Conservation (phyloP, 2,113 vertebrate species). For the Lepisosteus oculatus region DNA sequence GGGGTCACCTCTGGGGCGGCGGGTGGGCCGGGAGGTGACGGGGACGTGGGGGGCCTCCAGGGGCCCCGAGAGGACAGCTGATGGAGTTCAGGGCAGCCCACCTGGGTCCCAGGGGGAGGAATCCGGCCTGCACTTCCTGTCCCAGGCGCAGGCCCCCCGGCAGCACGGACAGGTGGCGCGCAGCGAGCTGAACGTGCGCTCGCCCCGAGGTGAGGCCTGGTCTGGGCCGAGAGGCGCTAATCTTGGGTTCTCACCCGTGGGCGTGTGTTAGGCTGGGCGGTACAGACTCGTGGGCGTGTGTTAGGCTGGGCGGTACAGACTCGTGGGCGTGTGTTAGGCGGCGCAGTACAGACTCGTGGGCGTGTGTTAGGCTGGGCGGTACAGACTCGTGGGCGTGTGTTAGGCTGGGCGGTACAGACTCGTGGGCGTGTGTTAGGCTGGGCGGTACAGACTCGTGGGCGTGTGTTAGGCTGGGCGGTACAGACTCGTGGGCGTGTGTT, state of each 20-base stretch:
- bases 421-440: too few relatives aligned
- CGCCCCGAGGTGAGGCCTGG: conserved; percentile 60
- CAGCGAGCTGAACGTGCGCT: conserved; percentile 73
- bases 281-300: too few relatives aligned
- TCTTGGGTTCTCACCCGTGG: neutral
- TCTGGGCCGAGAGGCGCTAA: neutral
- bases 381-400: too few relatives aligned
- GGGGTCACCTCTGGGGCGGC: conserved; percentile 53
- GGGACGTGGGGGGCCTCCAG: neutral
- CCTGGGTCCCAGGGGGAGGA: conserved; percentile 24
- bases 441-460: too few relatives aligned
- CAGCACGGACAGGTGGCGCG: conserved; percentile 67
- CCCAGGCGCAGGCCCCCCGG: conserved; percentile 32
- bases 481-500: too few relatives aligned
- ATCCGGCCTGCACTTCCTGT: conserved; percentile 21
- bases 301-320: too few relatives aligned
- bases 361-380: too few relatives aligned
- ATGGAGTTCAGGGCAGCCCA: conserved; percentile 43
- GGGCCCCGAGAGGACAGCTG: conserved; percentile 13
- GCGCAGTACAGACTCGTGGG: too few relatives aligned
- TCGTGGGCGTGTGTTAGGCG: too few relatives aligned
- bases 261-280: too few relatives aligned
- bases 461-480: too few relatives aligned
- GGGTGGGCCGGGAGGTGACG: conserved; percentile 41
- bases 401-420: too few relatives aligned